Evolutionary conservation across 2,113 vertebrate species (phyloP), one percentile per base, ranked within the genome.

Genomic region (Diphyllodes magnificus): DNA sequence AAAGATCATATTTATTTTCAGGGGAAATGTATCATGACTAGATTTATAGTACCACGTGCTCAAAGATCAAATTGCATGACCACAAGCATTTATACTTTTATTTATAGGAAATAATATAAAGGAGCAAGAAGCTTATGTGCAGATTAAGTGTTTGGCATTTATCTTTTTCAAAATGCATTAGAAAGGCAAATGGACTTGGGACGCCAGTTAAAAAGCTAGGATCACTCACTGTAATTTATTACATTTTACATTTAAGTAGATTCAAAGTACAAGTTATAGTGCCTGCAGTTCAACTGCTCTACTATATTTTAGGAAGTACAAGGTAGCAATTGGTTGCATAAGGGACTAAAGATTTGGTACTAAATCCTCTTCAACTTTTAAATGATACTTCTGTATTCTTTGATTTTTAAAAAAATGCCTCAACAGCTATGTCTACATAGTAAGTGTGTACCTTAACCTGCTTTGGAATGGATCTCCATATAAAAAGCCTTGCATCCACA

Each of bases 31-130:
- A 81, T 91, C 49, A 33, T 81, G 64, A 82, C 66, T 84, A 91
- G 73, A 96, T 96, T 94, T 97, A 96, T 92, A 75, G 78, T 71
- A 63, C 44, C 6, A 2, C 28, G 44, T 90, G 61, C 56, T 65
- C 57, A 90, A 80, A 96, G 87, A 92, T 80, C 86, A 93, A 80
- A 86, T 73, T 71, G 57, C 50, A 76, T 85, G 37, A 92, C 78
- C 1, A 0, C 15, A 72, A 90, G 63, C 53, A 68, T 92, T 96
- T 93, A 63, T 93, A 51, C 88, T 96, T 96, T 91, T 92, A 95
- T 96, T 96, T 96, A 82, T 95, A 90, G 91, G 86, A 88, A 94
- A 88, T 82, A 90, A 88, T 90, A 92, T 70, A 88, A 93, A 85
- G 73, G 72, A 89, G 37, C 59, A 82, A 47, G 69, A 90, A 80